Base-by-base conservation (phyloP, 1,140 invertebrate genomes). In the Drosophila subpulchrella region DNA sequence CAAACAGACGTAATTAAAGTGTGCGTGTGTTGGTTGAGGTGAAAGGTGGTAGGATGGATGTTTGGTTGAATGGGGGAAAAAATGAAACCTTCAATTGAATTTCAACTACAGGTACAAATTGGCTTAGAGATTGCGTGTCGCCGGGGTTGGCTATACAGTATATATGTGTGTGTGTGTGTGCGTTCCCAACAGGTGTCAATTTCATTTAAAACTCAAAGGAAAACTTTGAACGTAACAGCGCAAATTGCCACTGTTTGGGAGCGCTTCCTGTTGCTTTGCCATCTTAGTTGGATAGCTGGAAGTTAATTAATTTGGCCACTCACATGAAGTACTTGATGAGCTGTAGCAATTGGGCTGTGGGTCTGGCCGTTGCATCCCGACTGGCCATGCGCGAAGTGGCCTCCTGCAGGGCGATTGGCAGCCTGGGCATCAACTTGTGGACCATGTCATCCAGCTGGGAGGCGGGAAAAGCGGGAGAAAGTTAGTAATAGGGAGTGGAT, bases 241-340 rank as follows among this genome's bases (percentile, higher is more conserved):
- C 79, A 78, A 82, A 79, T 82, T 78, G 80, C 68, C 61, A 58
- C 63, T 46, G 57, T 68, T 81, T 58, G 47, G 51, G 46, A 51
- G 41, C 36, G 46, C 38, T 36, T 51, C 38, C 58, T 59, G 77
- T 80, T 72, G 65, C 61, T 62, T 66, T 77, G 58, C 51, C 42
- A 44, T 68, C 68, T 76, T 61, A 48, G 71, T 55, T 82, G 54
- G 71, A 34, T 34, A 34, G 71, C 59, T 82, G 54, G 63, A 88
- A 88, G 62, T 88, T 88, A 88, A 88, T 88, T 86, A 81, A 86
- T 79, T 86, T 88, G 46, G 46, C 56, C 76, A 91, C 93, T 95
- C 94, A 98, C 97, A 95, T 95, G 93, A 97, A 97, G 93, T 96
- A 97, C 85, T 97, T 97, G 81, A 97, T 96, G 56, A 98, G 94